Conservation (phyloP, 2,113 vertebrate genomes). For the Scomber japonicus region DNA sequence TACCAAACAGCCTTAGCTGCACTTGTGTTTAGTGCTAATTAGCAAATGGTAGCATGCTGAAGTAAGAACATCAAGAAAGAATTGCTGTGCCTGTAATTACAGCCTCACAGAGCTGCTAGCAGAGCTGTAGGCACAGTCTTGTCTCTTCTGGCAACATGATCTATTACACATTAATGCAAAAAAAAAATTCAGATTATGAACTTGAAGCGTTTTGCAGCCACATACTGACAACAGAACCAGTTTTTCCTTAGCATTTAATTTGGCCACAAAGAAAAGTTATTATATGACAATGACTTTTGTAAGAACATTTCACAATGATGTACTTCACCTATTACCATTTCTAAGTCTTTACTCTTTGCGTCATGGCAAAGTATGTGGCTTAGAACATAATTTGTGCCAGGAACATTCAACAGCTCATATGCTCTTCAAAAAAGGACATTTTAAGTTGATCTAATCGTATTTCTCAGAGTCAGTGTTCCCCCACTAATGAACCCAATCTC, state of each 20-base stretch:
- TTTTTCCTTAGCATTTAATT: neutral
- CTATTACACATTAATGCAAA: too few species aligned
- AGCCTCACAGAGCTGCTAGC: too few species aligned
- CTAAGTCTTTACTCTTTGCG: neutral
- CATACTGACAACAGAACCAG: neutral
- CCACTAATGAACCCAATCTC: slow-evolving; percentile 23
- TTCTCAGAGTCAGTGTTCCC: slow-evolving; percentile 9
- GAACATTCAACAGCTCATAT: neutral
- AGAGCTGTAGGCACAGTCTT: too few species aligned
- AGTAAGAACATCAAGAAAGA: too few species aligned
- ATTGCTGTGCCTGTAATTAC: too few species aligned
- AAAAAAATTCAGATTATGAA: neutral
- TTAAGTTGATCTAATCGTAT: slow-evolving; percentile 29
- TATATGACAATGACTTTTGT: neutral
- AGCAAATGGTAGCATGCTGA: too few species aligned
- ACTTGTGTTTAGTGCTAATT: too few species aligned
- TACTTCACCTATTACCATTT: neutral
- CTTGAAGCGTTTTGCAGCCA: neutral
- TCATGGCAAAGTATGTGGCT: neutral
- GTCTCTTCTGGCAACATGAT: too few species aligned
- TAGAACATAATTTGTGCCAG: slow-evolving; percentile 2
- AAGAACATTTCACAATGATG: neutral
- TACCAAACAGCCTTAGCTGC: too few species aligned
- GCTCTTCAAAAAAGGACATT: slow-evolving; percentile 5
- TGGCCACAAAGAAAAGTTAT: neutral